Base-by-base conservation (phyloP, 2,797 vertebrate genomes). In the Crocidura indochinensis region DNA sequence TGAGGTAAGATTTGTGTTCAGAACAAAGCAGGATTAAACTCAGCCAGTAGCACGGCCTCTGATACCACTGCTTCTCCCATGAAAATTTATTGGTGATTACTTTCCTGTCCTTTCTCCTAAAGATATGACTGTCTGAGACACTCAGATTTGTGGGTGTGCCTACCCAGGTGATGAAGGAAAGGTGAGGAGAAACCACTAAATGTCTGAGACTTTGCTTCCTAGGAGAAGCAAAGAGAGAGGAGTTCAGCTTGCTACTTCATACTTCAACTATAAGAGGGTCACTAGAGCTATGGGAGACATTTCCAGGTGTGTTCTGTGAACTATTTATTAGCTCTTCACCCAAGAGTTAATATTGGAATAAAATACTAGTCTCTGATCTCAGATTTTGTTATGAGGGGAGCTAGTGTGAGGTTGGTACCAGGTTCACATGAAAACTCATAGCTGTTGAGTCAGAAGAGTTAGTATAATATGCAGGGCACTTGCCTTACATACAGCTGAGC, bases 51-150 rank as follows among this genome's bases (percentile, higher is more conserved):
- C 46, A 64, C 9, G 79, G n/a, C 12, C 77, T 82, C 64, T 67
- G 62, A 88, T 26, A 81, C 8, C 10, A 64, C 47, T 14, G 31
- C 2, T 72, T 72, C 2, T 84, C 19, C 27, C 67, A 85, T 73
- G 53, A 44, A 94, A 82, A 84, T 62, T 49, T 29, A 69, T 0
- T 87, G 83, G 79, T 65, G 76, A 86, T 76, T n/a, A 47, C 14
- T 90, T 4, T 56, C 38, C 10, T 47, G 10, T 22, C n/a, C 27
- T 65, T 91, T 75, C 67, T 89, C 38, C 24, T 65, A 44, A 82
- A 77, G 56, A 92, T 62, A 1, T 64, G 77, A 88, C 2, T 85
- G 47, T 87, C 84, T 86, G 51, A 79, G 68, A 93, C 62, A 80
- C 22, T 44, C 49, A 27, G 22, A 84, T 56, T 62, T 80, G 60